Base-by-base conservation (phyloP, 2,113 vertebrate species). In the Dromaius novaehollandiae region DNA sequence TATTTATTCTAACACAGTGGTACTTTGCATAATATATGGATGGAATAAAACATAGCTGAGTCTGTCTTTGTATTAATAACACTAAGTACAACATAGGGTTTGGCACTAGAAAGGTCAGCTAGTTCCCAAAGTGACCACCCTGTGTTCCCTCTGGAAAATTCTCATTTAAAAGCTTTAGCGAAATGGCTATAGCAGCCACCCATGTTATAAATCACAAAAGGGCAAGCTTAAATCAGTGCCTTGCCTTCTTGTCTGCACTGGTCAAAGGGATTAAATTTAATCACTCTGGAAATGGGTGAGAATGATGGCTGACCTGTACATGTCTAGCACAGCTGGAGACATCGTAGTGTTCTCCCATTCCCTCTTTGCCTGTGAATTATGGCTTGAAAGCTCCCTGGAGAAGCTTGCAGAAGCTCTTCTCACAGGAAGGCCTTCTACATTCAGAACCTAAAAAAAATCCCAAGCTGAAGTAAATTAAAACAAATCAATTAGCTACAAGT, bases 401-500 rank as follows among this genome's bases (percentile, higher is more conserved):
- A 85, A 81, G 14, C 42, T 90, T 38, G 38, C 28, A 84, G 50
- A 88, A 87, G 58, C 19, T 88, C 21, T 92, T 88, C 53, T 91
- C 6, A 2, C 50, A 88, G 84, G 30, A 86, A 34, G n/a, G 21
- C 58, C 15, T 92, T 89, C 50, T 82, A 50, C 20, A 44, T 55
- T 94, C 32, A 51, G 12, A 75, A 90, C 86, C 10, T 77, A 2
- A 19, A 86, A 86, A 77, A 82, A 79, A 26, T 55, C n/a, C 68
- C 21, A 28, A 0, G 6, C 71, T 82, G 79, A 24, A 88, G 68
- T 88, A 89, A 91, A 94, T 94, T 30, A 91, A 8, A 4, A 69
- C 42, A 81, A 91, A 88, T 74, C 89, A 91, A 77, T 95, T 96
- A 92, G 86, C 84, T 80, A 30, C 32, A 74, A 89, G n/a, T 78